A percentile compares a stretch with the other conserved stretches of the same genome.
These are phyloP conservation scores for Oryzias melastigma DNA, from an alignment of 2,113 vertebrate genomes.

Conservation along the genomic window DNA sequence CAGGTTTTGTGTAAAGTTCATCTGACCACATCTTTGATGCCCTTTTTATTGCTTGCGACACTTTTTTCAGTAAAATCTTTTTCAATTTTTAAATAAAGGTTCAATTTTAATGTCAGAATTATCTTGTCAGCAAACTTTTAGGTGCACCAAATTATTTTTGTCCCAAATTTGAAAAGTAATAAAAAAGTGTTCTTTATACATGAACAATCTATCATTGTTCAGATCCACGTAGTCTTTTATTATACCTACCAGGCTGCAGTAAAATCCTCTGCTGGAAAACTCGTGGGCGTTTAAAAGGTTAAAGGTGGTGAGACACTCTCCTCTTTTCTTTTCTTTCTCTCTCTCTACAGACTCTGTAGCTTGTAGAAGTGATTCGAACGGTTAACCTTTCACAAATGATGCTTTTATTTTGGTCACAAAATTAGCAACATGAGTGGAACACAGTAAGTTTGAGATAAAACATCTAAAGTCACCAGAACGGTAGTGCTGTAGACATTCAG, in stretches of 20 bases:
- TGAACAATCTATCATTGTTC: neutral
- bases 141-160: too few relatives aligned
- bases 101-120: too few relatives aligned
- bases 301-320: conserved; percentile 10
- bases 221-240: too few relatives aligned
- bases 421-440: neutral
- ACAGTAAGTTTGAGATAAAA: neutral
- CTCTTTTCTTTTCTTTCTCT: neutral
- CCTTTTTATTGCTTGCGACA: too few relatives aligned
- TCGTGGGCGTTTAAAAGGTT: conserved; percentile 24
- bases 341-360: neutral
- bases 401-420: conserved; percentile 30
- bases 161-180: too few relatives aligned
- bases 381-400: conserved; percentile 7
- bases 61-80: too few relatives aligned
- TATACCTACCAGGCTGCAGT: neutral
- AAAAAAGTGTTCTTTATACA: too few relatives aligned
- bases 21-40: too few relatives aligned
- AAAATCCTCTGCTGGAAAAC: neutral
- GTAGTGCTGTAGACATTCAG: too few relatives aligned
- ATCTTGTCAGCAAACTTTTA: too few relatives aligned
- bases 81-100: too few relatives aligned
- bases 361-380: neutral
- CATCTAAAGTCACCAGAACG: neutral
- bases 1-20: too few relatives aligned